Percentiles rank a stretch among this genome's conserved stretches.
phyloP scores from a whole-genome alignment of 2,113 vertebrate species.

The Ceratotherium simum region DNA sequence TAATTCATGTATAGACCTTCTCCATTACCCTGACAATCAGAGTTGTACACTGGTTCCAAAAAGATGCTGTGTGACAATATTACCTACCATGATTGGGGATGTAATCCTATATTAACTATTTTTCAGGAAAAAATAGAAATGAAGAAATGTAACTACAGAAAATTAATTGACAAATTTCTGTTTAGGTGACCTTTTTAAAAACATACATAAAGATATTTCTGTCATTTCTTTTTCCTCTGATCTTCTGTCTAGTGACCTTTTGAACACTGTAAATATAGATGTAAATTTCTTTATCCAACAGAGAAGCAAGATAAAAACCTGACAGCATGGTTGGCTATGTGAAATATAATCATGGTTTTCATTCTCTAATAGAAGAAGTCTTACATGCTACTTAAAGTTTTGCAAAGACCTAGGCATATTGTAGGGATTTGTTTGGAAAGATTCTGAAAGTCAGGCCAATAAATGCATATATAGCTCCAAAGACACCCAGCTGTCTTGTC shows the following conservation, averaged over 20 bases:
- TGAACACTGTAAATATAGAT: background rate
- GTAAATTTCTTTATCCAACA: conserved; percentile 9
- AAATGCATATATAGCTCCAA: background rate
- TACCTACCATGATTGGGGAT: conserved; percentile 21
- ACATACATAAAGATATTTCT: background rate
- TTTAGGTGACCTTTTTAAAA: conserved; percentile 64
- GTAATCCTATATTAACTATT: conserved; percentile 28
- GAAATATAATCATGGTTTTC: background rate
- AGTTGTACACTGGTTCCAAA: conserved; percentile 9
- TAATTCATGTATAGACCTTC: conserved; percentile 76
- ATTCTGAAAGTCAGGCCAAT: background rate
- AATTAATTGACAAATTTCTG: conserved; percentile 71
- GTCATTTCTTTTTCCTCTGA: background rate
- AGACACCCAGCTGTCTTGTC: background rate
- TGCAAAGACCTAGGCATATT: background rate
- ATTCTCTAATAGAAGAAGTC: background rate
- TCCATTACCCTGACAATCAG: conserved; percentile 71
- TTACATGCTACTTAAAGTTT: background rate
- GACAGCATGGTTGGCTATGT: background rate
- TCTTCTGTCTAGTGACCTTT: background rate
- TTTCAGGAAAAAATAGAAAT: conserved; percentile 34
- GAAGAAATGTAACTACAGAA: background rate
- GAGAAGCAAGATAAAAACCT: conserved; percentile 41
- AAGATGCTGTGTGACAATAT: conserved; percentile 55
- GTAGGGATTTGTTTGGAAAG: background rate